These are phyloP conservation scores for Marronus borbonicus DNA, from an alignment of 2,888 invertebrate species.

Conservation along the genomic window DNA sequence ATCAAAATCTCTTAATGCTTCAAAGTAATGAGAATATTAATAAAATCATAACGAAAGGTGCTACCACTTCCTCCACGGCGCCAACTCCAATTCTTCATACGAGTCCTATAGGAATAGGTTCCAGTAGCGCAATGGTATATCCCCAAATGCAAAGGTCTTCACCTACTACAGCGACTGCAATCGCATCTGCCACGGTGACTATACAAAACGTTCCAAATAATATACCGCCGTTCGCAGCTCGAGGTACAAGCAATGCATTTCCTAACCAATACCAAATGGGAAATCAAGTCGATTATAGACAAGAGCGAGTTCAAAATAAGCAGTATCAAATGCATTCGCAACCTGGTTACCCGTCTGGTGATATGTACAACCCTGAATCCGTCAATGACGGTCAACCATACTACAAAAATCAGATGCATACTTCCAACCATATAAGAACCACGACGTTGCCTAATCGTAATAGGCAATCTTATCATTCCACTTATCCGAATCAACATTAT, in stretches of 20 bases:
- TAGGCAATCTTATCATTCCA: slow-evolving; percentile 69
- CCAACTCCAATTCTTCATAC: slow-evolving; percentile 75
- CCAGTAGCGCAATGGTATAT: slow-evolving; percentile 70
- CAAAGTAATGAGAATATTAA: slow-evolving; percentile 62
- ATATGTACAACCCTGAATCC: slow-evolving; percentile 69
- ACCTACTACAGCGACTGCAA: slow-evolving; percentile 78
- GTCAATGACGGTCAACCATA: slow-evolving; percentile 65
- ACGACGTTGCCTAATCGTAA: slow-evolving; percentile 58
- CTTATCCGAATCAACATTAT: slow-evolving; percentile 71
- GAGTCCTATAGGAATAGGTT: slow-evolving; percentile 74
- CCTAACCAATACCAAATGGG: slow-evolving; percentile 68
- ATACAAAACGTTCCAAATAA: slow-evolving; percentile 75
- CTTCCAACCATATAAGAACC: slow-evolving; percentile 59
- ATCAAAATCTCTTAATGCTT: slow-evolving; percentile 53
- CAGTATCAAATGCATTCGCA: slow-evolving; percentile 63
- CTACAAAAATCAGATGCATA: slow-evolving; percentile 63
- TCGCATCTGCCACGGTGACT: slow-evolving; percentile 73
- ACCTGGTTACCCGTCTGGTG: slow-evolving; percentile 60
- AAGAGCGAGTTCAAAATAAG: slow-evolving; percentile 62
- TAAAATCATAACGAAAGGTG: slow-evolving; percentile 76
- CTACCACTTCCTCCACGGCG: slow-evolving; percentile 71
- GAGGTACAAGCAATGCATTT: slow-evolving; percentile 70
- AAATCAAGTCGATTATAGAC: slow-evolving; percentile 65
- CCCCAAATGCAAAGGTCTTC: slow-evolving; percentile 78
- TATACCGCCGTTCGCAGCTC: slow-evolving; percentile 75